phyloP scores from a whole-genome alignment of 1,140 invertebrate genomes.

The Penaeus japonicus region DNA sequence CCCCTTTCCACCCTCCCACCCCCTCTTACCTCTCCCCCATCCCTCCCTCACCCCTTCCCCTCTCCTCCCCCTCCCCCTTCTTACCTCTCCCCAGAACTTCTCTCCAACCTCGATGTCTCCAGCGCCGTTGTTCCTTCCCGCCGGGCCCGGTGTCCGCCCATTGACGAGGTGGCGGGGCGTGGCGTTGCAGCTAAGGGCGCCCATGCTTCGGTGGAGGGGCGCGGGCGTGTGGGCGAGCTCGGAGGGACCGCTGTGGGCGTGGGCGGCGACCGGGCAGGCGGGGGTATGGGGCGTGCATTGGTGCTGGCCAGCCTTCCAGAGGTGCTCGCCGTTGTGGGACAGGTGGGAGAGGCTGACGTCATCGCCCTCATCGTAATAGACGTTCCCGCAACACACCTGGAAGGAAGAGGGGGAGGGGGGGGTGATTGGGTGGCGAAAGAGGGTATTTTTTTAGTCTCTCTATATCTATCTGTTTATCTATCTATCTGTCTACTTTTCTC shows the following conservation, averaged over 20 bases:
- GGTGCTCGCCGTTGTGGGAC: neutral
- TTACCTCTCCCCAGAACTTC: constrained; percentile 47
- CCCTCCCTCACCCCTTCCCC: no score
- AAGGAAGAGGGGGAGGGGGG: neutral
- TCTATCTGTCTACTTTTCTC: no score
- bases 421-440: no score
- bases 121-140: neutral
- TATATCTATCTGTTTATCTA: neutral
- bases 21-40: no score
- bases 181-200: constrained; percentile 32
- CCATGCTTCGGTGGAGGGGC: neutral
- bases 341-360: constrained; percentile 18
- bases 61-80: neutral
- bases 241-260: neutral
- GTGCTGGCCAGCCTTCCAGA: neutral
- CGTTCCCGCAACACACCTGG: constrained; percentile 44
- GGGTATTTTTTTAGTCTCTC: no score
- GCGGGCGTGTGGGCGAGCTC: neutral
- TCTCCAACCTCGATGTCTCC: constrained; percentile 41
- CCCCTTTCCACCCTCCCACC: no score
- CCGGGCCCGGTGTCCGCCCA: neutral
- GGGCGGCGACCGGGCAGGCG: constrained; percentile 16
- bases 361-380: constrained; percentile 27
- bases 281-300: neutral
- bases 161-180: constrained; percentile 45